These are phyloP conservation scores for Paramacrobiotus metropolitanus DNA, from an alignment of 1,140 invertebrate species.

Conservation along the genomic window DNA sequence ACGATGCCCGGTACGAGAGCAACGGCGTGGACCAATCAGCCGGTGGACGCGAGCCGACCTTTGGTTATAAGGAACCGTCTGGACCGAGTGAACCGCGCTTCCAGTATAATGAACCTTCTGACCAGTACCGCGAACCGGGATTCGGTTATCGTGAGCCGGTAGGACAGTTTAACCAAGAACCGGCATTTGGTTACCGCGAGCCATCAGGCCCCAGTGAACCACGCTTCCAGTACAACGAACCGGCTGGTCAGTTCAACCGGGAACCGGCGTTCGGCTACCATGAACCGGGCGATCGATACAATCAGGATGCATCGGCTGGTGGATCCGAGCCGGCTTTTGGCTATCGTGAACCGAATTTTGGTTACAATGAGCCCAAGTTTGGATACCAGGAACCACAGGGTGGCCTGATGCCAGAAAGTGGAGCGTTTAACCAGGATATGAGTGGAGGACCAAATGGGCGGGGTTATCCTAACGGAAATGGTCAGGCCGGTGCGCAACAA, in stretches of 20 bases:
- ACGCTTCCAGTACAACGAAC: neutral
- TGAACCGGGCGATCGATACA: neutral
- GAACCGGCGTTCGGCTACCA: neutral
- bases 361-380: constrained; percentile 1
- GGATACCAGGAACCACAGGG: neutral
- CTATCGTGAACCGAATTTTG: neutral
- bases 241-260: neutral
- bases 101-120: neutral
- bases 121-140: neutral
- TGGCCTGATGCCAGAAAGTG: neutral
- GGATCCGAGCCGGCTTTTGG: neutral
- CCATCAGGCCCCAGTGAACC: neutral
- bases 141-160: neutral
- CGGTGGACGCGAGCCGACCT: neutral
- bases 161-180: neutral
- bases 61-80: neutral
- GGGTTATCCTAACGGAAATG: neutral
- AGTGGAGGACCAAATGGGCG: neutral
- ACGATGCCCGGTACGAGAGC: neutral
- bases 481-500: neutral
- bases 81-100: neutral
- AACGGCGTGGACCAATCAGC: neutral
- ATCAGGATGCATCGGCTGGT: neutral
- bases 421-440: neutral
- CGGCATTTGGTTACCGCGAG: neutral